phyloP scores from a whole-genome alignment of 2,888 invertebrate species.

The Philonicus albiceps region DNA sequence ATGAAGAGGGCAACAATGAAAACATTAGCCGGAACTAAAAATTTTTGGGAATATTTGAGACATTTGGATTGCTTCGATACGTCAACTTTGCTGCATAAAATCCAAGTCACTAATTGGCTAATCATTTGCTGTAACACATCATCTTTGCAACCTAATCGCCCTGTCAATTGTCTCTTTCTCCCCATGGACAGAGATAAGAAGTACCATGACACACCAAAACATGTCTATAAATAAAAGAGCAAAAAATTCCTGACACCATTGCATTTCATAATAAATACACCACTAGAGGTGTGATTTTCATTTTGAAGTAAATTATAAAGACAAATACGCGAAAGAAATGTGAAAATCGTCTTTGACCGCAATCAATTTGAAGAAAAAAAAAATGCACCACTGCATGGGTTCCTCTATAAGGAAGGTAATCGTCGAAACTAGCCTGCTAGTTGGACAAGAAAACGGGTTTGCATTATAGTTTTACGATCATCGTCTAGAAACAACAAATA shows the following conservation, averaged over 20 bases:
- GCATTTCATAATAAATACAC: conserved; percentile 22
- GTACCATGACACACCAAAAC: conserved; percentile 21
- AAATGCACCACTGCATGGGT: background rate
- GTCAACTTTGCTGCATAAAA: background rate
- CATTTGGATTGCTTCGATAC: background rate
- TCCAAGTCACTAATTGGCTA: background rate
- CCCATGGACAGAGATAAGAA: conserved; percentile 15
- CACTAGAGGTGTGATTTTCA: background rate
- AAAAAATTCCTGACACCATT: conserved; percentile 28
- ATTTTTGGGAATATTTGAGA: background rate
- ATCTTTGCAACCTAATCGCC: background rate
- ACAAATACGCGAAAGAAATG: background rate
- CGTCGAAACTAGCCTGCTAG: background rate
- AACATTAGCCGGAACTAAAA: background rate
- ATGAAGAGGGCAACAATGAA: background rate
- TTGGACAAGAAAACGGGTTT: background rate
- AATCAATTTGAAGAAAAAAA: background rate
- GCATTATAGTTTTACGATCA: background rate
- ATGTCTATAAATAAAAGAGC: conserved; percentile 19
- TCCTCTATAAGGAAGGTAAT: background rate
- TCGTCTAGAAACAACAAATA: background rate
- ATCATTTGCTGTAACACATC: background rate
- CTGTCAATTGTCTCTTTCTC: background rate
- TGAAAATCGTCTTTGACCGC: background rate
- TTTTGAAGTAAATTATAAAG: conserved; percentile 1